A percentile compares a stretch with the other conserved stretches of the same genome.
These are phyloP conservation scores for Terrapene triunguis DNA, from an alignment of 2,113 vertebrate genomes.

Conservation along the genomic window DNA sequence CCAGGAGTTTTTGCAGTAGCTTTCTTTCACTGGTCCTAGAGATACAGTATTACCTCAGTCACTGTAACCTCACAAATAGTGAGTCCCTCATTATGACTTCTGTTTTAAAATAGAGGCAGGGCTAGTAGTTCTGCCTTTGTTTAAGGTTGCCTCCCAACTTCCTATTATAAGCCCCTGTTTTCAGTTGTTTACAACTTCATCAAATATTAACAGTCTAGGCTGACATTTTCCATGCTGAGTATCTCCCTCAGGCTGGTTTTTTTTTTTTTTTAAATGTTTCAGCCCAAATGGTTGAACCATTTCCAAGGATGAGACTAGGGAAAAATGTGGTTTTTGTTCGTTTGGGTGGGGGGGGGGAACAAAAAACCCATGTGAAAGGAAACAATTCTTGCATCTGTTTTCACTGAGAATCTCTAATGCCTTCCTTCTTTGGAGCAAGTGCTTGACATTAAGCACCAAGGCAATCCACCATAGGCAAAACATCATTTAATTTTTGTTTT, in stretches of 20 bases:
- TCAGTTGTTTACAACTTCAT: slow-evolving; percentile 4
- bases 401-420: not conserved
- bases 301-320: not conserved
- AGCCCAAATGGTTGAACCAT: not conserved
- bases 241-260: not conserved
- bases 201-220: slow-evolving; percentile 19
- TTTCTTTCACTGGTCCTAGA: not conserved
- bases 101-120: not conserved
- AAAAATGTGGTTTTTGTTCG: not conserved
- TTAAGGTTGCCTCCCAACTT: not conserved
- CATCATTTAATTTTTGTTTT: not conserved
- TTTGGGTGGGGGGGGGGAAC: too few relatives aligned
- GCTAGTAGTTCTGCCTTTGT: not conserved
- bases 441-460: not conserved
- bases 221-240: slow-evolving; percentile 10
- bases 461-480: not conserved
- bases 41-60: not conserved
- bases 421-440: not conserved
- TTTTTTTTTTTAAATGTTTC: not conserved
- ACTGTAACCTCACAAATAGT: not conserved
- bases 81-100: not conserved
- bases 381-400: not conserved
- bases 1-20: not conserved
- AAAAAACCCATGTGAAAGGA: not conserved
- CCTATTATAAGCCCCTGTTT: not conserved